Base-by-base conservation (phyloP, 2,797 vertebrate genomes). In the Hypotaenidia okinawae region DNA sequence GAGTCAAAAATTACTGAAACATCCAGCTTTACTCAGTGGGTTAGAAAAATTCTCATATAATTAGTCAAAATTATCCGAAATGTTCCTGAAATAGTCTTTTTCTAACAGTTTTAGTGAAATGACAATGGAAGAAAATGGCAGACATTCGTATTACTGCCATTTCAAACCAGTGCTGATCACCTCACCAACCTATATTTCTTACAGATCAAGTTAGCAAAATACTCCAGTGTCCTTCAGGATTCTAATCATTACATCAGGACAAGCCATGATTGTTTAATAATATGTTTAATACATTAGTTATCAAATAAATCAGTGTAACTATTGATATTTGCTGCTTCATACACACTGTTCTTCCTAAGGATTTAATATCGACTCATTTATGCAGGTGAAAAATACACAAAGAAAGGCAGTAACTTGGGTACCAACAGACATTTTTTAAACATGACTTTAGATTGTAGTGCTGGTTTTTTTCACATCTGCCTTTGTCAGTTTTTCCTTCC, bases 391-490 rank as follows among this genome's bases (percentile, higher is more conserved):
- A 67, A 80, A 80, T 81, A n/a, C 4, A 58, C 49, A 94, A 94
- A 63, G 32, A 73, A 68, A 51, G 30, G 77, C 15, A 57, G 16
- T 70, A 72, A 67, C 74, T 78, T 91, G 61, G 84, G 74, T 89
- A 67, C 37, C 13, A 54, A 41, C 63, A 96, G 70, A 59, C 37
- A 76, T 93, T 94, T 94, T 93, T 93, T 94, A 90, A 96, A 91
- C 79, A 32, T 21, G 23, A 81, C 59, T 85, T 91, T 86, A 86
- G 89, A 94, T 93, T 49, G 57, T 74, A 82, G 45, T 88, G 58
- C 47, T 90, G 47, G 74, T 94, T 94, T 94, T 94, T 94, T 87
- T 74, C 94, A 64, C 37, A 81, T 73, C 49, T 96, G 80, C 90
- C 77, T 92, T 92, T 85, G 87, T 70, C 80, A 94, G 66, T 25